Evolutionary conservation across 35 echinoderm and acorn worm genomes (phyloP).

Genomic region (Anneissia japonica): DNA sequence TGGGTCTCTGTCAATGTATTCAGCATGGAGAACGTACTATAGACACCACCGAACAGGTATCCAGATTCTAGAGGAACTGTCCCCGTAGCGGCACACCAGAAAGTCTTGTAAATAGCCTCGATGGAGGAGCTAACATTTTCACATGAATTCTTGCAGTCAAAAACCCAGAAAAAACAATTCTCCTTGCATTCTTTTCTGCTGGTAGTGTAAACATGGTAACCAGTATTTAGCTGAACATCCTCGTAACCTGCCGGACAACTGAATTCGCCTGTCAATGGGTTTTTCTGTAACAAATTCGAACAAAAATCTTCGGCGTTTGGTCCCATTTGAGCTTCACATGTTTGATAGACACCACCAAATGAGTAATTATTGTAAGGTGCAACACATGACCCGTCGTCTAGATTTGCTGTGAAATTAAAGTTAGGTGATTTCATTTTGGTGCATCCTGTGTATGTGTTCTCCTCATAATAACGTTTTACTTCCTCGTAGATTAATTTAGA

Average conservation of each 20-base stretch:
- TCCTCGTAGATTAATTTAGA: conserved; percentile 5
- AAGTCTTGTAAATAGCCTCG: neutral
- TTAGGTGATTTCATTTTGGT: conserved; percentile 6
- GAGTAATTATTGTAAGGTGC: conserved; percentile 16
- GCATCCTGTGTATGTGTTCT: conserved; percentile 18
- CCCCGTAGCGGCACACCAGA: conserved; percentile 10
- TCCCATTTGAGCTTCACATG: neutral
- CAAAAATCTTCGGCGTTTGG: neutral
- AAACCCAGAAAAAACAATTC: neutral
- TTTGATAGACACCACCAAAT: conserved; percentile 35
- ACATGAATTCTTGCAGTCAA: neutral
- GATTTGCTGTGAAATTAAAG: conserved; percentile 12
- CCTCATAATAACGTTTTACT: conserved; percentile 13
- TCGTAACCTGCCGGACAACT: conserved; percentile 5
- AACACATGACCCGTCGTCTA: conserved; percentile 22
- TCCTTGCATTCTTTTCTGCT: neutral
- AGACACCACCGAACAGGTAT: conserved; percentile 26
- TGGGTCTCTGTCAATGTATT: conserved; percentile 4
- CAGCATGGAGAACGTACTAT: neutral
- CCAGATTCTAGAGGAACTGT: conserved; percentile 12
- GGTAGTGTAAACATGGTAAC: neutral
- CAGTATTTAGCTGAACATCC: neutral
- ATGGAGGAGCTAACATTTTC: neutral
- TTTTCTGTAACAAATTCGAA: neutral
- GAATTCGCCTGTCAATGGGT: conserved; percentile 9